Conservation (phyloP, 1,140 invertebrate species). For the Lineus longissimus region DNA sequence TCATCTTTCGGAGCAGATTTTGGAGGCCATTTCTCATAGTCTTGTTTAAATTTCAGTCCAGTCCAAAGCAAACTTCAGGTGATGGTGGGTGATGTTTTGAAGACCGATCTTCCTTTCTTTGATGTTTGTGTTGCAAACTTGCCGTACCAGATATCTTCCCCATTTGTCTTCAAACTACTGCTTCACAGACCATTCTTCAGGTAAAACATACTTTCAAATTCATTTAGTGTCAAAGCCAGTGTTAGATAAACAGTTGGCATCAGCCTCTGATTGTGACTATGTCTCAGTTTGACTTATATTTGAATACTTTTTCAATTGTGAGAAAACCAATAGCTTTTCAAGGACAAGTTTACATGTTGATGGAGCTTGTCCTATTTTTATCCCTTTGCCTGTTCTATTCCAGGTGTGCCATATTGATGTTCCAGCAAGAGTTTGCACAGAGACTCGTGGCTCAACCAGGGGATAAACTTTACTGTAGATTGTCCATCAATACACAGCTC, state of each 20-base stretch:
- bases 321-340: no score
- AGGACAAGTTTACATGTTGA: no score
- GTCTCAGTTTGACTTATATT: no score
- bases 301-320: no score
- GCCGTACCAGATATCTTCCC: constrained; percentile 97
- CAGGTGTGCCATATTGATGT: constrained; percentile 96
- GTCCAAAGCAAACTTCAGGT: constrained; percentile 89
- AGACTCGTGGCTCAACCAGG: constrained; percentile 94
- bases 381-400: constrained; percentile 50
- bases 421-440: constrained; percentile 98
- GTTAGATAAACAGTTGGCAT: no score
- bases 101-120: constrained; percentile 93
- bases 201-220: constrained; percentile 56
- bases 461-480: constrained; percentile 93
- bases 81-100: constrained; percentile 90
- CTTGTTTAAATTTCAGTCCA: constrained; percentile 56
- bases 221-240: no score
- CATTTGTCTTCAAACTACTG: constrained; percentile 93
- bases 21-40: background rate
- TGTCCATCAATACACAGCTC: constrained; percentile 95
- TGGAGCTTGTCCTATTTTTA: no score
- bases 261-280: background rate
- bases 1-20: background rate
- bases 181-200: constrained; percentile 80
- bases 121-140: constrained; percentile 99